These are phyloP conservation scores for Geophilus truncorum DNA, from an alignment of 2,888 invertebrate species.

Conservation along the genomic window DNA sequence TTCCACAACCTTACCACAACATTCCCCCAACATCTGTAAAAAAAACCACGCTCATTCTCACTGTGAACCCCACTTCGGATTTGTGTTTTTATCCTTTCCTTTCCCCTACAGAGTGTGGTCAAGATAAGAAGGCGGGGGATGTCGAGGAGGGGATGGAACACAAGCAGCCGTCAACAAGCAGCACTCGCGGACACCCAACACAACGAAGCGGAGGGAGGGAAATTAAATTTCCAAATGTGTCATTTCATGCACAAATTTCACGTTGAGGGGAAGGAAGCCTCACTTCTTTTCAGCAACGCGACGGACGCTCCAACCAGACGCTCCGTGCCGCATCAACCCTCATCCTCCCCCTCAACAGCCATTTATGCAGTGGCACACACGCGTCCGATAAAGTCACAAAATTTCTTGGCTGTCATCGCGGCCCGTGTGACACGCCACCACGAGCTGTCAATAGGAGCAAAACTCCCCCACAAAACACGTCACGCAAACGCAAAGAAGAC, in stretches of 20 bases:
- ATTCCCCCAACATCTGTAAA: too few relatives aligned
- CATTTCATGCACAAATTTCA: constrained; percentile 28
- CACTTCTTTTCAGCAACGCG: neutral
- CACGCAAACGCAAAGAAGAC: neutral
- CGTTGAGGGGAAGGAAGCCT: neutral
- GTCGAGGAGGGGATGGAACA: neutral
- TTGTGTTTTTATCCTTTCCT: too few relatives aligned
- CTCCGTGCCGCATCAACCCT: neutral
- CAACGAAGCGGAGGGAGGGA: neutral
- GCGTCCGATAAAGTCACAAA: constrained; percentile 25
- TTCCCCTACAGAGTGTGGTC: neutral
- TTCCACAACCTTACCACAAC: too few relatives aligned
- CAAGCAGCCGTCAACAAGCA: neutral
- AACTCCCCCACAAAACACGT: neutral
- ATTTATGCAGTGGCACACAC: neutral
- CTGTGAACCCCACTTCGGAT: too few relatives aligned
- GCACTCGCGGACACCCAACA: neutral
- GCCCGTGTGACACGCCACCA: neutral
- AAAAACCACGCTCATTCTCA: too few relatives aligned
- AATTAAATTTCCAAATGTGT: constrained; percentile 30
- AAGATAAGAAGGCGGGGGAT: neutral
- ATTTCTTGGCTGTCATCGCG: constrained; percentile 29
- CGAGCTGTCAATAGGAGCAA: constrained; percentile 1
- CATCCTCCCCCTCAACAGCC: neutral
- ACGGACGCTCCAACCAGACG: neutral